Evolutionary conservation across 1,140 invertebrate genomes (phyloP).

Genomic region (Cotesia typhae): DNA sequence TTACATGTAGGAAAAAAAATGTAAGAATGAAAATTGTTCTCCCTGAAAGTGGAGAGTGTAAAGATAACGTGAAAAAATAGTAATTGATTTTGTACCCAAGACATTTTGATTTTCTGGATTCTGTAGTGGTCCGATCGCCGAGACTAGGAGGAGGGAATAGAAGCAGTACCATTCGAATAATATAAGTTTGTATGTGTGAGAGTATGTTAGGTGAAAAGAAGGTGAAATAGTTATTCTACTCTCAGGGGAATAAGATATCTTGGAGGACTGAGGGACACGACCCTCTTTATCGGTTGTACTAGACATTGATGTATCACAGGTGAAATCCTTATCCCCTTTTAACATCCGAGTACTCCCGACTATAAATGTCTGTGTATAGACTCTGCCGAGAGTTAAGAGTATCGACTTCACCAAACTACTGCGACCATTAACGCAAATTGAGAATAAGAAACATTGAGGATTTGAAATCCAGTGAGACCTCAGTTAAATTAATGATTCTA

Average conservation of each 20-base stretch:
- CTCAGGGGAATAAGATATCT: slow-evolving; percentile 18
- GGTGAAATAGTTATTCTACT: slow-evolving; percentile 36
- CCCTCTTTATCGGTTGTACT: slow-evolving; percentile 35
- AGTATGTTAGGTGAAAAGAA: not conserved
- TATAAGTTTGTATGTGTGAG: not conserved
- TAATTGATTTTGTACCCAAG: slow-evolving; percentile 32
- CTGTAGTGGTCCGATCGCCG: not conserved
- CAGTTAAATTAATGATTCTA: slow-evolving; percentile 44
- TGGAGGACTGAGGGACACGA: slow-evolving; percentile 23
- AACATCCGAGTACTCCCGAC: slow-evolving; percentile 34
- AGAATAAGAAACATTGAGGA: slow-evolving; percentile 44
- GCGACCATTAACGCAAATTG: slow-evolving; percentile 45
- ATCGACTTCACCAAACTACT: slow-evolving; percentile 22
- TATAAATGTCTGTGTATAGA: slow-evolving; percentile 8
- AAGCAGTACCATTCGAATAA: not conserved
- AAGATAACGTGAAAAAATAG: slow-evolving; percentile 19
- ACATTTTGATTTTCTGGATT: slow-evolving; percentile 24
- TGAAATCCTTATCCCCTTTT: slow-evolving; percentile 46
- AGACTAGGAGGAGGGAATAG: not conserved
- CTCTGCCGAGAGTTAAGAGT: not conserved
- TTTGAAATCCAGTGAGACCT: slow-evolving; percentile 23
- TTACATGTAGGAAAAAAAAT: not conserved
- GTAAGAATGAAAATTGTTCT: slow-evolving; percentile 1
- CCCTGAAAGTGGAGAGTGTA: slow-evolving; percentile 3
- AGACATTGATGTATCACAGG: slow-evolving; percentile 53